phyloP scores from a whole-genome alignment of 1,140 invertebrate genomes.

The Leptopilina boulardi region DNA sequence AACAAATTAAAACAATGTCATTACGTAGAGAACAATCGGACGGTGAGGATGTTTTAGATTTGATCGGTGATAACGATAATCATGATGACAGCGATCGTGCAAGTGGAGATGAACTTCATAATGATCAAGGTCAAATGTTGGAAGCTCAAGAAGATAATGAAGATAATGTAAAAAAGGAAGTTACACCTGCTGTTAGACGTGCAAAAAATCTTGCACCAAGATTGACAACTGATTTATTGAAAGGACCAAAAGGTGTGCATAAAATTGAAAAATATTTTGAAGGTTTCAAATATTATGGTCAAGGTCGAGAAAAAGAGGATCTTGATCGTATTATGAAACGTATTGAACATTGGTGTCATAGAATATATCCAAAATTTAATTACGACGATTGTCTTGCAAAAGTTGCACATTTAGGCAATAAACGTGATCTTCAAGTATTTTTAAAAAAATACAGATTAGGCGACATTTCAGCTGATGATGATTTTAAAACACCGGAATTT shows the following conservation, averaged over 20 bases:
- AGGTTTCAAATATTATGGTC: conserved; percentile 89
- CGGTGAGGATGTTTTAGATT: conserved; percentile 48
- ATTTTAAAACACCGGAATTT: conserved; percentile 51
- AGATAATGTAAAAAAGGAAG: conserved; percentile 45
- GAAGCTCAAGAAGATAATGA: conserved; percentile 45
- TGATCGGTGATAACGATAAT: conserved; percentile 38
- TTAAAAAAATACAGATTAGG: conserved; percentile 80
- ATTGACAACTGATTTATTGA: conserved; percentile 83
- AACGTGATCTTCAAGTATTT: conserved; percentile 80
- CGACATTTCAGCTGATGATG: conserved; percentile 73
- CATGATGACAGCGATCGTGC: conserved; percentile 31
- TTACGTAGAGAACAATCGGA: conserved; percentile 9
- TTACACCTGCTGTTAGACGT: conserved; percentile 64
- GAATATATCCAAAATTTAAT: conserved; percentile 90
- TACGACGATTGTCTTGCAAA: conserved; percentile 91
- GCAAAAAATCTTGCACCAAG: conserved; percentile 78
- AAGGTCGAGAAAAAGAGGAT: conserved; percentile 90
- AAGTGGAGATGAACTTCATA: neutral
- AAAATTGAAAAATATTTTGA: conserved; percentile 87
- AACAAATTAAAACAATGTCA: neutral
- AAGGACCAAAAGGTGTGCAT: conserved; percentile 86
- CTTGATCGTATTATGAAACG: conserved; percentile 87
- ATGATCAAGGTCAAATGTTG: neutral
- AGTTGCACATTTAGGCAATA: conserved; percentile 87
- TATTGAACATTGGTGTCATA: conserved; percentile 94